Conservation (phyloP, 64 coral and sea anemone species). For the Dendrophyllia cribrosa region DNA sequence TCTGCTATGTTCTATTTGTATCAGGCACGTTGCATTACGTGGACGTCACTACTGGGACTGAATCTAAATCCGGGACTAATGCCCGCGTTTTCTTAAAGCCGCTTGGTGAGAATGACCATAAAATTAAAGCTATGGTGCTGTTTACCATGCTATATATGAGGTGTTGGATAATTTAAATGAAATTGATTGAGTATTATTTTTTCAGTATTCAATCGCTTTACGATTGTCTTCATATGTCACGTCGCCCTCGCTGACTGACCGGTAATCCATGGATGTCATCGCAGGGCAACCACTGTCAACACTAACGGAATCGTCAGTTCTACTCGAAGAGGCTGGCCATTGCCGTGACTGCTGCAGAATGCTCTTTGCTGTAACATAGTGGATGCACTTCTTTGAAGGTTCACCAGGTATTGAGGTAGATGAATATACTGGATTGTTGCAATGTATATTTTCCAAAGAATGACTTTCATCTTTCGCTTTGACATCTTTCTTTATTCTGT, state of each 20-base stretch:
- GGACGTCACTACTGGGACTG: conserved; percentile 50
- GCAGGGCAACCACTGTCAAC: neutral
- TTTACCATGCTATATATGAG: no score
- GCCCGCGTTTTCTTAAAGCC: conserved; percentile 74
- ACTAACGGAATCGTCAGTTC: neutral
- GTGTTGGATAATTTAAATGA: no score
- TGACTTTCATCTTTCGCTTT: neutral
- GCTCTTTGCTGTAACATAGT: neutral
- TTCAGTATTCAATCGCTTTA: no score
- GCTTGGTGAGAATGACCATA: conserved; percentile 9
- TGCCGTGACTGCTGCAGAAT: neutral
- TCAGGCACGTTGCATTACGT: conserved; percentile 70
- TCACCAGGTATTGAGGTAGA: no score
- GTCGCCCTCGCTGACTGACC: neutral
- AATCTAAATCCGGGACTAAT: conserved; percentile 39
- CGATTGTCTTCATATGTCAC: neutral
- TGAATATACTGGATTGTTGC: no score
- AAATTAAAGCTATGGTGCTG: no score
- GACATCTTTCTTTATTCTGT: neutral
- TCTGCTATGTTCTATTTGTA: neutral
- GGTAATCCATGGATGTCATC: neutral
- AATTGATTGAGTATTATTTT: no score
- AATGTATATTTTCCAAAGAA: no score
- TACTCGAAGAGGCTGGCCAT: neutral
- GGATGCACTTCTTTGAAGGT: neutral